phyloP scores from a whole-genome alignment of 1,140 invertebrate species.

The Hestina assimilis region DNA sequence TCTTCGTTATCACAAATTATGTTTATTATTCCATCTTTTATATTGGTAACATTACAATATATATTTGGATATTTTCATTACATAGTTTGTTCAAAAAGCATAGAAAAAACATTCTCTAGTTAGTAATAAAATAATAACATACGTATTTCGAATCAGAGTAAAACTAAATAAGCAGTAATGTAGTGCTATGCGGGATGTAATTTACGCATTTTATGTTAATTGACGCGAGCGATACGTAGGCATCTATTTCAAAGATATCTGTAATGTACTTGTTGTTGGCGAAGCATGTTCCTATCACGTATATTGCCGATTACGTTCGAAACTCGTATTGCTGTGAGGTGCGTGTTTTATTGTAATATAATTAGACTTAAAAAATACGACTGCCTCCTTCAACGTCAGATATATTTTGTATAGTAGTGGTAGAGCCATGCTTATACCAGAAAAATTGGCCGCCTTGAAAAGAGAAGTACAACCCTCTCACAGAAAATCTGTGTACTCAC shows the following conservation, averaged over 20 bases:
- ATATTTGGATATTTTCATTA: no score
- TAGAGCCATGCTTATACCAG: no score
- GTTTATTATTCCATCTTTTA: no score
- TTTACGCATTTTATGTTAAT: conserved; percentile 17
- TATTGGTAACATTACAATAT: no score
- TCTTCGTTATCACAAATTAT: no score
- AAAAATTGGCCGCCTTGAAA: no score
- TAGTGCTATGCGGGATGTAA: conserved; percentile 1
- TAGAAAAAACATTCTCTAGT: no score
- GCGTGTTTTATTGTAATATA: conserved; percentile 6
- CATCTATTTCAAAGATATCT: conserved; percentile 7
- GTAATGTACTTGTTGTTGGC: conserved; percentile 7
- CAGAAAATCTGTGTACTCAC: no score
- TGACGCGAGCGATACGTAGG: not conserved
- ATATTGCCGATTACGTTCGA: not conserved
- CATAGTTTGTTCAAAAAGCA: no score
- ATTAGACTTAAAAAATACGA: not conserved
- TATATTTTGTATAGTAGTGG: no score
- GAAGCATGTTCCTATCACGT: not conserved
- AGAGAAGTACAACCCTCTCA: no score
- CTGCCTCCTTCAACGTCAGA: no score
- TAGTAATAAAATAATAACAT: not conserved
- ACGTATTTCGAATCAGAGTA: not conserved
- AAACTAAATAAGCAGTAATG: not conserved
- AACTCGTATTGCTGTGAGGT: not conserved